Conservation (phyloP, 2,888 invertebrate species). For the Noctua pronuba region DNA sequence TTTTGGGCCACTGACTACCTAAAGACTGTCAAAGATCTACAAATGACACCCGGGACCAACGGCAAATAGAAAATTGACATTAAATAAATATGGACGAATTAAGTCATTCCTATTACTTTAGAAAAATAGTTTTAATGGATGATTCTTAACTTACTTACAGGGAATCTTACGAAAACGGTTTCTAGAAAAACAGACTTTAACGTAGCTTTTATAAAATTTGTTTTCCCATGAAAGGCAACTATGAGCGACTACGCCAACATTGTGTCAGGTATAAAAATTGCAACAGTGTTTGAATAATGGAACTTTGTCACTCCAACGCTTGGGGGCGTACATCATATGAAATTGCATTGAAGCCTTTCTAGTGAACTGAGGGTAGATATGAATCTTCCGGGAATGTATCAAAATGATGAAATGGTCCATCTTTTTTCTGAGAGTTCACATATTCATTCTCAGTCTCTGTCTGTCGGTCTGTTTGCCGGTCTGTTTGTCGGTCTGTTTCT, state of each 20-base stretch:
- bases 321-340: conserved; percentile 30
- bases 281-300: conserved; percentile 45
- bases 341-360: conserved; percentile 30
- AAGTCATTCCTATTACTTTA: neutral
- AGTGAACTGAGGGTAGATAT: neutral
- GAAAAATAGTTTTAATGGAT: neutral
- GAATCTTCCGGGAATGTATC: neutral
- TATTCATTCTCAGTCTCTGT: neutral
- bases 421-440: neutral
- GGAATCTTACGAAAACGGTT: neutral
- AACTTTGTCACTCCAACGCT: conserved; percentile 21
- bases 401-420: neutral
- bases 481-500: too few relatives aligned
- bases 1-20: too few relatives aligned
- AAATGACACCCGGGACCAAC: too few relatives aligned
- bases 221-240: conserved; percentile 6
- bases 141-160: neutral
- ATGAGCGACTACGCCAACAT: conserved; percentile 30
- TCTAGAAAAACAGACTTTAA: neutral
- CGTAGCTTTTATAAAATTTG: conserved; percentile 5
- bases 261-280: conserved; percentile 46
- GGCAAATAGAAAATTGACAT: neutral
- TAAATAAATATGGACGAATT: neutral
- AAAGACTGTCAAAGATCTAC: too few relatives aligned
- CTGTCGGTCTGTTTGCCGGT: neutral